Evolutionary conservation across 2,888 invertebrate genomes (phyloP).

Genomic region (Anarsia innoxiella): DNA sequence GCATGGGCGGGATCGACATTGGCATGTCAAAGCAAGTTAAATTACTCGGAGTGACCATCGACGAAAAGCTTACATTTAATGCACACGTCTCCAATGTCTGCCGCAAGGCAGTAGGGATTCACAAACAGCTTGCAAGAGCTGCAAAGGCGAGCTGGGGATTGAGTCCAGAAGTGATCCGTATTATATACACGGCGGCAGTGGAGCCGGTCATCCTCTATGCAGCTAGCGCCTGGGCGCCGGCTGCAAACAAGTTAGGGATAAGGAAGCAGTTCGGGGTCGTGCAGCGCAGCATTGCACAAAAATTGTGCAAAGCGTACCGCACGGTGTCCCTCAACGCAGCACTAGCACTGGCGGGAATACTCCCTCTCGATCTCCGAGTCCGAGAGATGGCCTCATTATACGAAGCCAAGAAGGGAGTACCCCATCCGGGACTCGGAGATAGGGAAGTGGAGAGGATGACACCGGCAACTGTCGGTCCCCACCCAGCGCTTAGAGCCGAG

Average conservation of each 20-base stretch:
- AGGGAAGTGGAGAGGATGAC: not conserved
- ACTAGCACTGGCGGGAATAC: conserved; percentile 10
- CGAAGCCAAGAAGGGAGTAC: not conserved
- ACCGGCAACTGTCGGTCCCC: not conserved
- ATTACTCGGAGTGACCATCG: conserved; percentile 14
- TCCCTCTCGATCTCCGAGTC: not conserved
- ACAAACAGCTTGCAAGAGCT: conserved; percentile 8
- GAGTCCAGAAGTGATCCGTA: conserved; percentile 4
- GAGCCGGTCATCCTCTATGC: conserved; percentile 11
- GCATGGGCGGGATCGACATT: conserved; percentile 11
- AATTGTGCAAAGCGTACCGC: conserved; percentile 11
- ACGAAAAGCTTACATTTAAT: conserved; percentile 9
- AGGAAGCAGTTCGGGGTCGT: not conserved
- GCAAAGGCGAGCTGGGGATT: conserved; percentile 10
- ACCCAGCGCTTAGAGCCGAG: not conserved
- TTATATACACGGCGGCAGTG: conserved; percentile 6
- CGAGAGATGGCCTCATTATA: not conserved
- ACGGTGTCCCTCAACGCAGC: conserved; percentile 16
- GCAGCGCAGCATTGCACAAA: conserved; percentile 14
- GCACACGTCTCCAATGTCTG: conserved; percentile 1
- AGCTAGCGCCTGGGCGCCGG: conserved; percentile 12
- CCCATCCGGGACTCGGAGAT: not conserved
- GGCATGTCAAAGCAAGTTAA: conserved; percentile 10
- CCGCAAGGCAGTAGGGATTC: not conserved
- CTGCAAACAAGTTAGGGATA: not conserved